Evolutionary conservation across 2,888 invertebrate genomes (phyloP).

Genomic region (Ochropleura leucogaster): DNA sequence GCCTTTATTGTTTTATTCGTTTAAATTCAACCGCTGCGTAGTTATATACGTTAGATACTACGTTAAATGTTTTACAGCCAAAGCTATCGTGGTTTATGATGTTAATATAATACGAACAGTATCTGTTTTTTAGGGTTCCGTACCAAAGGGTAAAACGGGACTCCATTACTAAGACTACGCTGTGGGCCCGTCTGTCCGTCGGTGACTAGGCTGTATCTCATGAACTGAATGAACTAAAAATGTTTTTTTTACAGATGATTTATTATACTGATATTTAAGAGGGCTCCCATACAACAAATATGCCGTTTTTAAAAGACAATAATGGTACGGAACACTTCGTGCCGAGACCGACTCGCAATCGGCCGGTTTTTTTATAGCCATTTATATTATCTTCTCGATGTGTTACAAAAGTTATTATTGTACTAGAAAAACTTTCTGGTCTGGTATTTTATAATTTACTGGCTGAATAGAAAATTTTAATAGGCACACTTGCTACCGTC

Average conservation of each 20-base stretch:
- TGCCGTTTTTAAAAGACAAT: no score
- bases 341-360: no score
- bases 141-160: no score
- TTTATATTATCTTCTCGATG: constrained; percentile 3
- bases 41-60: constrained; percentile 17
- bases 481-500: neutral
- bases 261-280: no score
- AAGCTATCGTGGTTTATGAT: constrained; percentile 28
- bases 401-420: neutral
- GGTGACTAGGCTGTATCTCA: no score
- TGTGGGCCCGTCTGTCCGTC: no score
- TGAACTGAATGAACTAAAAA: no score
- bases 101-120: constrained; percentile 2
- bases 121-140: neutral
- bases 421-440: neutral
- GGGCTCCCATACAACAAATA: no score
- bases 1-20: constrained; percentile 42
- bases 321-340: no score
- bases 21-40: constrained; percentile 28
- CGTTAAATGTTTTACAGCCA: constrained; percentile 29
- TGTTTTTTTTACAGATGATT: no score
- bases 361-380: constrained; percentile 1
- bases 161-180: no score
- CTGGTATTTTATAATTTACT: neutral
- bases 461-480: neutral